A percentile compares a stretch with the other conserved stretches of the same genome.
Evolutionary conservation across 1,140 invertebrate genomes (phyloP).

Genomic region (Gonioctena quinquepunctata): DNA sequence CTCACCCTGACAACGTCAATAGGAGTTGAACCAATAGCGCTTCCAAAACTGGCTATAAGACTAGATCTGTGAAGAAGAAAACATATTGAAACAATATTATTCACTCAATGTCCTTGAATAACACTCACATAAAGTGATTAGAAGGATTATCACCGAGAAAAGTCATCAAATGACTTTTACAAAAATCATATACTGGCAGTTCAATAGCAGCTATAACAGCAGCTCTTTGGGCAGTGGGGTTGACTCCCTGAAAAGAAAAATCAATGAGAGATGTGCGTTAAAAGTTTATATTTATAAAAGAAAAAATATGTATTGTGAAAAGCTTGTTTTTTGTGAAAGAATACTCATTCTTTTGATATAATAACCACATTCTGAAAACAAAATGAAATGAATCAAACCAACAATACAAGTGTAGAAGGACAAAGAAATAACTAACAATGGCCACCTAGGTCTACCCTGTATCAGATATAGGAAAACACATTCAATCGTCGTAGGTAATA

Average conservation of each 20-base stretch:
- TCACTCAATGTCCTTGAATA: not conserved
- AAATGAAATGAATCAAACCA: too few species aligned
- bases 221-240: constrained; percentile 88
- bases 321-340: too few species aligned
- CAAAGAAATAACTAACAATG: too few species aligned
- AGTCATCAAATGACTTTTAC: constrained; percentile 77
- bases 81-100: not conserved
- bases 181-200: constrained; percentile 90
- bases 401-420: too few species aligned
- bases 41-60: constrained; percentile 88
- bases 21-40: constrained; percentile 91
- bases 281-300: not conserved
- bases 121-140: constrained; percentile 86
- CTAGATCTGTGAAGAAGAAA: constrained; percentile 71
- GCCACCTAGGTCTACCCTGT: too few species aligned
- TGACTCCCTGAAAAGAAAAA: constrained; percentile 72
- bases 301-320: too few species aligned
- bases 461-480: too few species aligned
- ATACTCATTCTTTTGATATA: too few species aligned
- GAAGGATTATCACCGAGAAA: constrained; percentile 76
- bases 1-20: constrained; percentile 93
- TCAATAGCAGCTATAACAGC: constrained; percentile 92
- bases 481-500: too few species aligned
- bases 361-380: too few species aligned
- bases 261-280: not conserved